Conservation (phyloP, 2,113 vertebrate species). For the Dicaeum eximium region DNA sequence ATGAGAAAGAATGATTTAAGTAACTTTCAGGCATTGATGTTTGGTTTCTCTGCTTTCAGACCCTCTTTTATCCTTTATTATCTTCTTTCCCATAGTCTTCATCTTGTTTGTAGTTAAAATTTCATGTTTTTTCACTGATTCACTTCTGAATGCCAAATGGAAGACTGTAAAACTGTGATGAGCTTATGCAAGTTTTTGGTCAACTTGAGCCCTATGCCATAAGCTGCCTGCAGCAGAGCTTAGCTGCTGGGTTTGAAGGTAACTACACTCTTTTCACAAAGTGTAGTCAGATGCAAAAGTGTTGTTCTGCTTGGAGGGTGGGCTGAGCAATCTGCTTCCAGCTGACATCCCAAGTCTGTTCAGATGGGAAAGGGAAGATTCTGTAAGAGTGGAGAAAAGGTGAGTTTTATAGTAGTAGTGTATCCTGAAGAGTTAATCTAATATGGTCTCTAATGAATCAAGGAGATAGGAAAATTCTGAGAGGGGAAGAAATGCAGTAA, state of each 20-base stretch:
- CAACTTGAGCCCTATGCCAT: not conserved
- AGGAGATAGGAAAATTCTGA: not conserved
- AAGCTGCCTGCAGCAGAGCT: not conserved
- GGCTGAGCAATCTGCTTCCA: not conserved
- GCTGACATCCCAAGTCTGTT: not conserved
- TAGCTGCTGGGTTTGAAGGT: not conserved
- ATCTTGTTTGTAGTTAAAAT: not conserved
- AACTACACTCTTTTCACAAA: not conserved
- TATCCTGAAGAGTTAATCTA: not conserved
- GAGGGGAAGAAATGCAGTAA: not conserved
- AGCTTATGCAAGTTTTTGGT: not conserved
- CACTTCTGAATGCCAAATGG: not conserved
- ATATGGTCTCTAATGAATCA: not conserved
- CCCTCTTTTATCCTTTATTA: not conserved
- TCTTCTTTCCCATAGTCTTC: not conserved
- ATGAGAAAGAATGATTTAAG: not conserved
- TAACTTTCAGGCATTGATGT: not conserved
- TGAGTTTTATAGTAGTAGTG: not conserved
- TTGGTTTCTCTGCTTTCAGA: not conserved
- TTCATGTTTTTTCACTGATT: not conserved
- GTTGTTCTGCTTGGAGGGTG: not conserved
- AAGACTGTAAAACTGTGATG: not conserved
- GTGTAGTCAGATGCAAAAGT: not conserved
- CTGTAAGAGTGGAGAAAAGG: not conserved
- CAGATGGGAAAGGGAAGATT: not conserved